A percentile compares a stretch with the other conserved stretches of the same genome.
These are phyloP conservation scores for Drosophila rufa DNA, from an alignment of 1,140 invertebrate species.

Conservation along the genomic window DNA sequence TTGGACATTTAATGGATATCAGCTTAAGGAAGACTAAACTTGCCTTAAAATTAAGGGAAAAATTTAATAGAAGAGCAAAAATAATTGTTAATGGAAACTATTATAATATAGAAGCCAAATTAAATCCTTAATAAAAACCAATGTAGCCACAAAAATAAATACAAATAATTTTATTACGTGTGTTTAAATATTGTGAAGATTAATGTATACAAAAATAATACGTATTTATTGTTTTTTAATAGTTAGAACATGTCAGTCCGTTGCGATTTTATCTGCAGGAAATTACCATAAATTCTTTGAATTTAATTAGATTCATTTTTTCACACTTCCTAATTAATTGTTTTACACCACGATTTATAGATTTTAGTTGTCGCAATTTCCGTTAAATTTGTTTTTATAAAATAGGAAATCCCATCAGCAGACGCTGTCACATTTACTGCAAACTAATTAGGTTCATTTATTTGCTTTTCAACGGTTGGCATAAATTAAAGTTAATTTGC, in stretches of 20 bases:
- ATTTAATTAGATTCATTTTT: background rate
- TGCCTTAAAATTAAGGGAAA: background rate
- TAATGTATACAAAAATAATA: background rate
- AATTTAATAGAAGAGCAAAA: background rate
- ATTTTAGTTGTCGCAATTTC: background rate
- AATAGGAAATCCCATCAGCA: slow-evolving; percentile 10
- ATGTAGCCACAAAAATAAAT: too few species aligned
- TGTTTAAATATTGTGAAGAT: background rate
- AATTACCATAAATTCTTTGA: background rate
- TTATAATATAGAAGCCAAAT: background rate
- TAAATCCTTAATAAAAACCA: background rate
- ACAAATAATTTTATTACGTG: background rate
- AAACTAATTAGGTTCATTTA: slow-evolving; percentile 66
- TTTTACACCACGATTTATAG: background rate
- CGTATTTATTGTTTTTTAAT: background rate
- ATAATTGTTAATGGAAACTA: background rate
- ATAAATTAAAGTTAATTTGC: slow-evolving; percentile 59
- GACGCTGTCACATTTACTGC: slow-evolving; percentile 16
- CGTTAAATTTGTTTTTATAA: slow-evolving; percentile 1
- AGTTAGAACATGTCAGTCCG: background rate
- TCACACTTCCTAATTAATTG: background rate
- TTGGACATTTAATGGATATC: slow-evolving; percentile 2
- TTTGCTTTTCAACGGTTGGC: slow-evolving; percentile 41
- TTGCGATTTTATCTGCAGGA: background rate
- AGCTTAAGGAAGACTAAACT: background rate